These are phyloP conservation scores for Lepidocolaptes lacrymiger DNA, from an alignment of 2,797 vertebrate species.

Conservation along the genomic window DNA sequence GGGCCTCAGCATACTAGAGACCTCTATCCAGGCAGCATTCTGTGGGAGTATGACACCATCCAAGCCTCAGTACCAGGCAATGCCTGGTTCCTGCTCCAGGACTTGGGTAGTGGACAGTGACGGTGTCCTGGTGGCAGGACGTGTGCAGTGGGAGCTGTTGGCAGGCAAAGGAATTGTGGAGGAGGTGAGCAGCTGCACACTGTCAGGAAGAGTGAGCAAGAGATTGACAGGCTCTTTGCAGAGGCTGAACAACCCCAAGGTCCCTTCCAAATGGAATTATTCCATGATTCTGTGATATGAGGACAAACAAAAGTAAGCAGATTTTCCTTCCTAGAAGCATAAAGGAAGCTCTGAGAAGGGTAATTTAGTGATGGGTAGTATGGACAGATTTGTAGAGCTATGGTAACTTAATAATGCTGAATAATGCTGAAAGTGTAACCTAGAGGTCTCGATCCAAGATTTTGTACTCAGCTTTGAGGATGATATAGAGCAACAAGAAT, in stretches of 20 bases:
- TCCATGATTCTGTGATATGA: not conserved
- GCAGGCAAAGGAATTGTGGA: not conserved
- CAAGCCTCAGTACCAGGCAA: not conserved
- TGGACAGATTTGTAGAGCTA: not conserved
- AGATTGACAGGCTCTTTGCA: not conserved
- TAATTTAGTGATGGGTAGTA: not conserved
- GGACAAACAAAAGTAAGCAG: not conserved
- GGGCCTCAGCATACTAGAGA: not conserved
- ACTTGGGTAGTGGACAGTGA: not conserved
- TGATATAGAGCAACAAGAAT: not conserved
- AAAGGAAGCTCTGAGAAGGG: not conserved
- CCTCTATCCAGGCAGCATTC: not conserved
- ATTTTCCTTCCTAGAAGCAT: not conserved
- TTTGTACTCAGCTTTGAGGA: not conserved
- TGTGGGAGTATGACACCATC: not conserved
- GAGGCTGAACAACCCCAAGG: not conserved
- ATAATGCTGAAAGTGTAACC: not conserved
- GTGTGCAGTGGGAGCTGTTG: not conserved
- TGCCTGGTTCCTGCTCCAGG: not conserved
- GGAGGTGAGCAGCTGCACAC: not conserved
- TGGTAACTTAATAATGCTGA: not conserved
- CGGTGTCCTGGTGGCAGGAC: rapidly evolving
- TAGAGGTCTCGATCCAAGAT: not conserved
- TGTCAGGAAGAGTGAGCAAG: not conserved
- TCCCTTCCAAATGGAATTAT: not conserved